These are phyloP conservation scores for Eupelmus urozonus DNA, from an alignment of 2,888 invertebrate genomes.

Conservation along the genomic window DNA sequence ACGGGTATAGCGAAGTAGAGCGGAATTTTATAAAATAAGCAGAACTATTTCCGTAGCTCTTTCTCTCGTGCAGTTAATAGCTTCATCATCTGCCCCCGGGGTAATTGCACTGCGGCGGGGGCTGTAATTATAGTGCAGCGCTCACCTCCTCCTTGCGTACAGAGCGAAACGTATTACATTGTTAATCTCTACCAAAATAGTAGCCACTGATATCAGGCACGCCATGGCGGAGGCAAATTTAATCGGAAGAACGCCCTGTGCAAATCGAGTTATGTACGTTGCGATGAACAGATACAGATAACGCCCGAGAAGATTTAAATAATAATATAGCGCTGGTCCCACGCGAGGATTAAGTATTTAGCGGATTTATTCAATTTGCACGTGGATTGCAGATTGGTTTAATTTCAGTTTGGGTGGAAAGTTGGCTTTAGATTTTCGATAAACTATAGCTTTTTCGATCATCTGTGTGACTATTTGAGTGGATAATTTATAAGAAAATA, in stretches of 20 bases:
- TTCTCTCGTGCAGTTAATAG: slow-evolving; percentile 56
- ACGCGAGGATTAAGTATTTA: not conserved
- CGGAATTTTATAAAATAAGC: slow-evolving; percentile 44
- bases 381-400: not conserved
- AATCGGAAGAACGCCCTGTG: slow-evolving; percentile 31
- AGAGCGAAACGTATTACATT: slow-evolving; percentile 48
- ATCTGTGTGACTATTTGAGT: too few species aligned
- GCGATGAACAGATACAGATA: slow-evolving; percentile 11
- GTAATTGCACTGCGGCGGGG: slow-evolving; percentile 49
- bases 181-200: slow-evolving; percentile 49
- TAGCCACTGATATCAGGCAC: slow-evolving; percentile 38
- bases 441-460: too few species aligned
- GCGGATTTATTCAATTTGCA: not conserved
- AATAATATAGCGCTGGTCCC: not conserved
- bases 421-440: too few species aligned
- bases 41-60: slow-evolving; percentile 29
- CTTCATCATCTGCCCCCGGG: slow-evolving; percentile 48
- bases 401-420: too few species aligned
- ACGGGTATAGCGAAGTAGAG: not conserved
- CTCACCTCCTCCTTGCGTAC: slow-evolving; percentile 16
- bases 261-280: slow-evolving; percentile 14
- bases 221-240: slow-evolving; percentile 37
- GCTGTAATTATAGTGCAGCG: slow-evolving; percentile 52
- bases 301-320: not conserved
- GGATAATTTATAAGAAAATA: too few species aligned